Evolutionary conservation across 2,888 invertebrate genomes (phyloP).

Genomic region (Chymomyza procnemis): DNA sequence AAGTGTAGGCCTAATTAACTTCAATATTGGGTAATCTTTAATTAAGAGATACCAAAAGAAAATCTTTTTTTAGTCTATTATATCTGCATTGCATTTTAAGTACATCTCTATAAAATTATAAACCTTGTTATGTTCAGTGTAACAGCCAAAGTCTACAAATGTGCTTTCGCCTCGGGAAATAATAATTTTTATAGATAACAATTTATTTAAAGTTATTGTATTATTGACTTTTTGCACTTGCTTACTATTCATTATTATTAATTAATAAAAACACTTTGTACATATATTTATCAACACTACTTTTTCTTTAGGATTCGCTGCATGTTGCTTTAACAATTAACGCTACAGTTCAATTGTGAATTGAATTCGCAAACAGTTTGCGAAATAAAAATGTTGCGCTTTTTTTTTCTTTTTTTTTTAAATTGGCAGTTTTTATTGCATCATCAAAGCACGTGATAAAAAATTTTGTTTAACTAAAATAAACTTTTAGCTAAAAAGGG

Average conservation of each 20-base stretch:
- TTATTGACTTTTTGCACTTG: constrained; percentile 25
- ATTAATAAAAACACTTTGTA: neutral
- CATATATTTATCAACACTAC: constrained; percentile 7
- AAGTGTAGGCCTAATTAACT: too few species aligned
- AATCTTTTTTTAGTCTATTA: too few species aligned
- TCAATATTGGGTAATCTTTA: too few species aligned
- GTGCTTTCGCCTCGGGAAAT: too few species aligned
- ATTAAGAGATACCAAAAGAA: too few species aligned
- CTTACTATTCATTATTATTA: neutral
- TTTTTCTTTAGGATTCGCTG: constrained; percentile 20
- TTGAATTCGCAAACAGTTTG: neutral
- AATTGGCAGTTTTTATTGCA: constrained; percentile 5
- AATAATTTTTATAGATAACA: neutral
- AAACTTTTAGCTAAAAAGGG: neutral
- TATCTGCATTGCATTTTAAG: too few species aligned
- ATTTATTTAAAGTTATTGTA: constrained; percentile 25
- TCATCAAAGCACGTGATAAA: constrained; percentile 6
- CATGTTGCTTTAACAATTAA: constrained; percentile 3
- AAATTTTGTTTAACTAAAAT: neutral
- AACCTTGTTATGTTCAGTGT: too few species aligned
- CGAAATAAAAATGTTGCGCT: neutral
- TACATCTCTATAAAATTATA: too few species aligned
- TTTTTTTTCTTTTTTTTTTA: neutral
- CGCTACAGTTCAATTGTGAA: constrained; percentile 6
- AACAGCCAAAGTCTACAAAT: too few species aligned